A percentile compares a stretch with the other conserved stretches of the same genome.
phyloP scores from a whole-genome alignment of 2,113 vertebrate species.

The Clupea harengus region DNA sequence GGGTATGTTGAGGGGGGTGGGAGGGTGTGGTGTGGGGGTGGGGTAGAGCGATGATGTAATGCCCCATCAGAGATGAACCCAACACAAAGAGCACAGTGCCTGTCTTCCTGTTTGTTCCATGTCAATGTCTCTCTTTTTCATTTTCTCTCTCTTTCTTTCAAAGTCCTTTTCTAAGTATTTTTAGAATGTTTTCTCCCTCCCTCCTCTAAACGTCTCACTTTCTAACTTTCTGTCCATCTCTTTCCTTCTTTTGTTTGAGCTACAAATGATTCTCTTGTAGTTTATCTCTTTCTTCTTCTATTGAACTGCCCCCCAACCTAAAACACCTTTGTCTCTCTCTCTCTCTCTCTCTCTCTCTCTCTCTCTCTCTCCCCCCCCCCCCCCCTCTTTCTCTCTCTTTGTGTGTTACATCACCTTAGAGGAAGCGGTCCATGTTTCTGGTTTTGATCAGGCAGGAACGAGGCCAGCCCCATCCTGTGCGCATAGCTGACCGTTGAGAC shows the following conservation, averaged over 20 bases:
- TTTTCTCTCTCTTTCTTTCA: neutral
- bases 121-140: neutral
- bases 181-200: neutral
- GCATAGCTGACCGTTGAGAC: conserved; percentile 12
- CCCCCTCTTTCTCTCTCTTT: neutral
- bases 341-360: neutral
- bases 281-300: neutral
- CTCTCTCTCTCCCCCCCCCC: neutral
- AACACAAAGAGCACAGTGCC: neutral
- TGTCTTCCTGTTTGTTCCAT: neutral
- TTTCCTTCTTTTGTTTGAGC: neutral
- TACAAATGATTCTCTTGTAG: neutral
- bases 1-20: neutral
- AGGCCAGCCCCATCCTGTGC: conserved; percentile 12
- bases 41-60: conserved; percentile 1
- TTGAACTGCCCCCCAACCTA: neutral
- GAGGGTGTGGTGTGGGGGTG: neutral
- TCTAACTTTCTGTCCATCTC: neutral
- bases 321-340: neutral
- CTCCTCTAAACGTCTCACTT: neutral
- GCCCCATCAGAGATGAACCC: neutral
- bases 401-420: conserved; percentile 12
- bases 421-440: conserved; percentile 10
- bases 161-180: neutral
- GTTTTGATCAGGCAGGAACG: conserved; percentile 19